Evolutionary conservation across 2,888 invertebrate genomes (phyloP), one percentile per base, ranked within the genome.

Genomic region (Drosophila testacea): DNA sequence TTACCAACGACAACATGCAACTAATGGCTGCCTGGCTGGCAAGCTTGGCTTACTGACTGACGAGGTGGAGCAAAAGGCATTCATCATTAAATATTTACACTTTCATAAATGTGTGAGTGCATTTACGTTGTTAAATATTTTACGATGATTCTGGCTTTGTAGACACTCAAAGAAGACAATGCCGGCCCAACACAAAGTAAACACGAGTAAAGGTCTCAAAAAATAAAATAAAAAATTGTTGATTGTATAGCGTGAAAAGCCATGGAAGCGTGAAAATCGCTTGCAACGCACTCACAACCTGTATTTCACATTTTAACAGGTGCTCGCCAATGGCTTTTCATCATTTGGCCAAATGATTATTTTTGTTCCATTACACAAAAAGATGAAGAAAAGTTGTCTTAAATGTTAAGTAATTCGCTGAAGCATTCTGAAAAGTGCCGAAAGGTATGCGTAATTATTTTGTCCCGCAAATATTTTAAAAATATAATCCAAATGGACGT

Each of bases 31-130:
- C 6, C 41, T 38, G 52, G 9, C 7, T 47, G 52, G 3, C 16
- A 9, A 9, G 30, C 7, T 50, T 47, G 42, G 1, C n/a, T 16
- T 16, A 13, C 13, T 55, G 48, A 3, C 41, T 55, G 39, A 28
- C 39, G 36, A 42, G 56, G 59, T 63, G 66, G 44, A 51, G 52
- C 73, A 55, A 44, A 66, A 62, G 63, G 78, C 66, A 86, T 72
- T 69, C 76, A 67, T 83, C 84, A 87, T 87, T 88, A 87, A 87
- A 87, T 84, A 87, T 87, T 87, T 84, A 86, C 82, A 86, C 87
- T 86, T 86, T 86, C 87, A 86, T 86, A 87, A 86, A 86, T 86
- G 88, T 84, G 88, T 84, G 81, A 86, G 88, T 84, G 86, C 88
- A 83, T 88, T 78, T 83, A 76, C 70, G 77, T 62, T 75, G 77